Conservation (phyloP, 2,888 invertebrate species). For the Erannis defoliaria region DNA sequence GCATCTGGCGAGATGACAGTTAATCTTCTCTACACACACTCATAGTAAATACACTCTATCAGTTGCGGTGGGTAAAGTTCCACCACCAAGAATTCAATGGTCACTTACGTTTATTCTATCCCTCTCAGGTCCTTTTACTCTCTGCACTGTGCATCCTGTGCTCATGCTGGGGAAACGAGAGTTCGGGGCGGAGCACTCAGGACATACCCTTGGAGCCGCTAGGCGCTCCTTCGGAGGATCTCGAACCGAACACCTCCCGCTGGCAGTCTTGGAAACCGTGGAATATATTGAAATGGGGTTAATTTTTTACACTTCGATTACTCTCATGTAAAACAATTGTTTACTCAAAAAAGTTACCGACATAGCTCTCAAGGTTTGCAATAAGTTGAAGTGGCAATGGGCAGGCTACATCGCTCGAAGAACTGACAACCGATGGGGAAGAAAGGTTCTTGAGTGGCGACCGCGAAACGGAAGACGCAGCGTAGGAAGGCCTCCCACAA, state of each 20-base stretch:
- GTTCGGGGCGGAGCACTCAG: slow-evolving; percentile 49
- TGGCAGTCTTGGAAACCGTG: slow-evolving; percentile 66
- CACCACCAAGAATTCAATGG: background rate
- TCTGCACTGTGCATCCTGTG: slow-evolving; percentile 57
- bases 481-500: too few relatives aligned
- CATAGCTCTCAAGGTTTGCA: too few relatives aligned
- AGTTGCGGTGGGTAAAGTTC: too few relatives aligned
- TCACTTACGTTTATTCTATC: background rate
- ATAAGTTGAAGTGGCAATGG: too few relatives aligned
- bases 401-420: too few relatives aligned
- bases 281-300: slow-evolving; percentile 68
- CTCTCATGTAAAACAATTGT: background rate
- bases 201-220: slow-evolving; percentile 54
- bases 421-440: too few relatives aligned
- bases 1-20: too few relatives aligned
- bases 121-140: slow-evolving; percentile 56
- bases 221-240: slow-evolving; percentile 53
- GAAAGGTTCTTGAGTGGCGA: too few relatives aligned
- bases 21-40: too few relatives aligned
- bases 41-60: too few relatives aligned
- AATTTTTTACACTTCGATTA: slow-evolving; percentile 38
- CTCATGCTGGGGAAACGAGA: slow-evolving; percentile 55
- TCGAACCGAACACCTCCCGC: slow-evolving; percentile 52
- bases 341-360: too few relatives aligned
- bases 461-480: too few relatives aligned